Conservation (phyloP, 2,113 vertebrate genomes). For the Aspiorhynchus laticeps region DNA sequence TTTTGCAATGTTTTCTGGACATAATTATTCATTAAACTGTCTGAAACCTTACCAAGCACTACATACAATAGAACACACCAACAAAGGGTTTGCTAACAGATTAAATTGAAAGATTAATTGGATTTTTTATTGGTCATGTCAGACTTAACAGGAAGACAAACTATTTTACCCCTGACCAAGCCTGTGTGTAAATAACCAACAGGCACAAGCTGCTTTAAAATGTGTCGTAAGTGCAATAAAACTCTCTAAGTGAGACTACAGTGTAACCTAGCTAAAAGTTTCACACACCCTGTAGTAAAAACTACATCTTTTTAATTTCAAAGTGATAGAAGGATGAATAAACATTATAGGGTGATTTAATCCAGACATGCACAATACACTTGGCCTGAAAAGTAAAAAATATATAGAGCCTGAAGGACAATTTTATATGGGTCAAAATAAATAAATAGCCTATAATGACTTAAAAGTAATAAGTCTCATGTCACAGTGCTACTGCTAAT, state of each 20-base stretch:
- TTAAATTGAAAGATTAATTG: neutral
- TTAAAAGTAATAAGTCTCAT: neutral
- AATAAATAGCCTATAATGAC: neutral
- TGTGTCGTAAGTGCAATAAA: constrained; percentile 8
- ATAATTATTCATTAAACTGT: neutral
- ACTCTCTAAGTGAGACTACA: neutral
- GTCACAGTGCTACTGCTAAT: neutral
- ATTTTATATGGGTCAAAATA: neutral
- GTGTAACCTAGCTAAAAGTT: neutral
- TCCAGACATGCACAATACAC: neutral
- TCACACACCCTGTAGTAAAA: neutral
- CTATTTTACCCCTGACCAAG: constrained; percentile 14
- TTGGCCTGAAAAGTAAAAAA: neutral
- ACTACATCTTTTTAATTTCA: neutral
- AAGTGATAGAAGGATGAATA: neutral
- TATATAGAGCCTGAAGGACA: neutral
- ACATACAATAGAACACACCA: neutral
- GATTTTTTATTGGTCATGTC: neutral
- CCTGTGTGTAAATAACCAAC: constrained; percentile 1
- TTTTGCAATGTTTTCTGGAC: neutral
- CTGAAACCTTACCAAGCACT: neutral
- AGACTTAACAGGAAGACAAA: constrained; percentile 2
- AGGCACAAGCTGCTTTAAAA: constrained; percentile 9
- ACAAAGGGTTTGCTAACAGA: neutral
- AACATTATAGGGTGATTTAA: neutral